These are phyloP conservation scores for Homalodisca vitripennis DNA, from an alignment of 1,140 invertebrate species.

Conservation along the genomic window DNA sequence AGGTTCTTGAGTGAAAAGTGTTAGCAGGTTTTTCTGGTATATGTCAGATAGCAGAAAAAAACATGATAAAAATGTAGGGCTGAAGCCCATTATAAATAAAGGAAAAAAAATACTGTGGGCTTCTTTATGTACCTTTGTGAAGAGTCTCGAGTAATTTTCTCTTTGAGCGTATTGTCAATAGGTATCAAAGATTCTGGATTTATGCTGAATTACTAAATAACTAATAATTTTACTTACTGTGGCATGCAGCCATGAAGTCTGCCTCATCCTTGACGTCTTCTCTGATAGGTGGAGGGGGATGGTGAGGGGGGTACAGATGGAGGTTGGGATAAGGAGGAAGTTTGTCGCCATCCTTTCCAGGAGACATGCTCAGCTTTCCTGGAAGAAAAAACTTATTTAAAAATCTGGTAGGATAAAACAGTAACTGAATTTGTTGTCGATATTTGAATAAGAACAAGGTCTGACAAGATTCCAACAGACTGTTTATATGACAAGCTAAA, in stretches of 20 bases:
- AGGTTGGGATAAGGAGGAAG: slow-evolving; percentile 39
- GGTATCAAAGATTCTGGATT: no score
- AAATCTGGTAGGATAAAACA: background rate
- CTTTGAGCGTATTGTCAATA: no score
- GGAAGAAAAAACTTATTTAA: slow-evolving; percentile 20
- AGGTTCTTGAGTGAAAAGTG: no score
- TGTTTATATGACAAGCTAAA: no score
- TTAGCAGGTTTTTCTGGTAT: no score
- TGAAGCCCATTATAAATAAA: no score
- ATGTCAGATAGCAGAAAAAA: no score
- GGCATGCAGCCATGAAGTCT: slow-evolving; percentile 60
- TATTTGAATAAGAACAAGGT: background rate
- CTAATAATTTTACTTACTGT: slow-evolving; percentile 64
- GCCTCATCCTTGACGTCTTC: slow-evolving; percentile 54
- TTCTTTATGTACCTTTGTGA: no score
- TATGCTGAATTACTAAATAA: no score
- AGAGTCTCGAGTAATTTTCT: no score
- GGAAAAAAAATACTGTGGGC: no score
- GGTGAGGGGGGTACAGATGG: slow-evolving; percentile 38
- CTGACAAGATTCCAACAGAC: background rate
- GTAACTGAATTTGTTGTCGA: background rate
- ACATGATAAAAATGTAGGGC: no score
- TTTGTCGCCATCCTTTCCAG: slow-evolving; percentile 42
- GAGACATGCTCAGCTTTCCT: slow-evolving; percentile 39
- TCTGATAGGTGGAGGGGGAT: slow-evolving; percentile 33